phyloP scores from a whole-genome alignment of 2,888 invertebrate genomes.

The Pristionchus fissidentatus region DNA sequence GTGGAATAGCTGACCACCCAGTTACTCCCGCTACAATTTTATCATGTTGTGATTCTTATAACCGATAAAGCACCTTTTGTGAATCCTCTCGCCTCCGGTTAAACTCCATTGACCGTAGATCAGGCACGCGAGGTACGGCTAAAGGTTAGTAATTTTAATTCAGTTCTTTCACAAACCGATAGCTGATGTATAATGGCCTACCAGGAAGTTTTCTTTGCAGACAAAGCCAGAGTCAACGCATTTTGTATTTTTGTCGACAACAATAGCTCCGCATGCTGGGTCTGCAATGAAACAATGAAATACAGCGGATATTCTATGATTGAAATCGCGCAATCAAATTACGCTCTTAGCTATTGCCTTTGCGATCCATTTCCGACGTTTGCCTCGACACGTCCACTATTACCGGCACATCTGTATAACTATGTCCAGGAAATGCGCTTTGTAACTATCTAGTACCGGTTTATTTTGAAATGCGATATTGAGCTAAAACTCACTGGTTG shows the following conservation, averaged over 20 bases:
- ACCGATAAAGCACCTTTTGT: background rate
- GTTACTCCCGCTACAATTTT: background rate
- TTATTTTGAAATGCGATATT: too few relatives aligned
- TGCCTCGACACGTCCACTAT: too few relatives aligned
- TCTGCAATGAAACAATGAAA: background rate
- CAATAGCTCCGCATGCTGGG: background rate
- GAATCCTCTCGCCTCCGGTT: background rate
- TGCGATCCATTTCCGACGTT: too few relatives aligned
- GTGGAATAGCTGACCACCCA: background rate
- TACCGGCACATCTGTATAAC: too few relatives aligned
- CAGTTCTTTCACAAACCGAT: background rate
- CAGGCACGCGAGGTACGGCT: constrained; percentile 3
- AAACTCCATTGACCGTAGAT: background rate
- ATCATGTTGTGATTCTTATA: background rate
- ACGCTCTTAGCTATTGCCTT: too few relatives aligned
- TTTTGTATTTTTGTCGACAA: background rate
- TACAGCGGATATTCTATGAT: background rate
- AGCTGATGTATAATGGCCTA: background rate
- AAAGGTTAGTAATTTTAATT: background rate
- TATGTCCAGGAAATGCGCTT: too few relatives aligned
- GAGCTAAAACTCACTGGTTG: too few relatives aligned
- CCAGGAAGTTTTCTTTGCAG: background rate
- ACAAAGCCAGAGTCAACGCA: background rate
- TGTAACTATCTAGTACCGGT: too few relatives aligned
- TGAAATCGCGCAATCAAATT: too few relatives aligned